Evolutionary conservation across 2,113 vertebrate genomes (phyloP).

Genomic region (Tangachromis dhanisi): DNA sequence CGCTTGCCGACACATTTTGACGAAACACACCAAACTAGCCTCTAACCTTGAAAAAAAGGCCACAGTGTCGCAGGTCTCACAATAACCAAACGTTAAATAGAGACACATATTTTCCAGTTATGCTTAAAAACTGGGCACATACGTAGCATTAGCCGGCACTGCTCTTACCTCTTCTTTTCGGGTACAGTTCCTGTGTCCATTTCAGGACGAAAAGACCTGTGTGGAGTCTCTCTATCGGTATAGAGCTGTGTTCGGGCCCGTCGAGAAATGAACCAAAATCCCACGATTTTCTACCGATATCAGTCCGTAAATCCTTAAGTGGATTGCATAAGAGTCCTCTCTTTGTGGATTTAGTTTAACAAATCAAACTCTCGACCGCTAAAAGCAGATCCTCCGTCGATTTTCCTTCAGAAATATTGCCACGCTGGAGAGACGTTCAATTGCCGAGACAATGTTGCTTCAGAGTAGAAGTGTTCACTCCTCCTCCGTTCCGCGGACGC

Average conservation of each 20-base stretch:
- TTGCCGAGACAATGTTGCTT: slow-evolving; percentile 19
- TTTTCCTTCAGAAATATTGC: neutral
- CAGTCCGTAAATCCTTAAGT: neutral
- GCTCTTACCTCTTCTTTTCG: slow-evolving; percentile 76
- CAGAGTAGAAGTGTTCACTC: neutral
- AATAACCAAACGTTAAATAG: fast-evolving
- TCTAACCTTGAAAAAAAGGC: slow-evolving; percentile 10
- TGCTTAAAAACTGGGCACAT: neutral
- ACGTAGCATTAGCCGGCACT: neutral
- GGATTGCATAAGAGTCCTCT: neutral
- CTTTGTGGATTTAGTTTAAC: neutral
- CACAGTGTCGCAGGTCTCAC: neutral
- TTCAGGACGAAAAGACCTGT: slow-evolving; percentile 55
- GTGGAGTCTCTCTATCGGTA: slow-evolving; percentile 49
- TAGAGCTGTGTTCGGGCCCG: slow-evolving; percentile 37
- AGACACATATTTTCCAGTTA: neutral
- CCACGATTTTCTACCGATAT: neutral
- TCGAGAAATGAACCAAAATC: slow-evolving; percentile 24
- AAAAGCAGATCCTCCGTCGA: neutral
- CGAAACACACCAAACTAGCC: neutral
- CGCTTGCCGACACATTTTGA: neutral
- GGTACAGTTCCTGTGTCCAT: slow-evolving; percentile 75
- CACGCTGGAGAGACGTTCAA: slow-evolving; percentile 49
- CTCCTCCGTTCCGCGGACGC: slow-evolving; percentile 39
- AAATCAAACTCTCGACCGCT: neutral